Percentiles rank a stretch among this genome's conserved stretches.
Evolutionary conservation across 1,140 invertebrate genomes (phyloP).

Genomic region (Cydia amplana): DNA sequence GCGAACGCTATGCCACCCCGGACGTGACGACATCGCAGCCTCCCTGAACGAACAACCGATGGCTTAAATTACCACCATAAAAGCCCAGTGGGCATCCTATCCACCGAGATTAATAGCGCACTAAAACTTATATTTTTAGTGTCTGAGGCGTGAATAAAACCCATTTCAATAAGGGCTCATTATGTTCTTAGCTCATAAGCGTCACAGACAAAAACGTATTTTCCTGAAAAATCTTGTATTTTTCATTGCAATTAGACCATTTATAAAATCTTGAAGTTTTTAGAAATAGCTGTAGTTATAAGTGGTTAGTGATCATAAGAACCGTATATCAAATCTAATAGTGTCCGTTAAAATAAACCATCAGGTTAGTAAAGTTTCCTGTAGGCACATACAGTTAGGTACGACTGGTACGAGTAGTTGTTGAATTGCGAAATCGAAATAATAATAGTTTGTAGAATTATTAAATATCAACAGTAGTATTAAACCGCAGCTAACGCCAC

Average conservation of each 20-base stretch:
- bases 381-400: too few species aligned
- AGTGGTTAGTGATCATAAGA: too few species aligned
- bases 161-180: background rate
- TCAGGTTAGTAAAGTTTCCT: too few species aligned
- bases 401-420: too few species aligned
- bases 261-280: too few species aligned
- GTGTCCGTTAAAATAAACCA: too few species aligned
- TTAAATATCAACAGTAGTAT: background rate
- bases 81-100: background rate
- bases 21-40: constrained; percentile 4
- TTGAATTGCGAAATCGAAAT: too few species aligned
- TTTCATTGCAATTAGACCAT: too few species aligned
- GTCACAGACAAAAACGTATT: background rate
- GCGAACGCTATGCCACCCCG: background rate
- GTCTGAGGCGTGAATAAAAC: constrained; percentile 5
- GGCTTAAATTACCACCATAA: constrained; percentile 17
- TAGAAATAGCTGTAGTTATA: too few species aligned
- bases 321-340: too few species aligned
- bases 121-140: constrained; percentile 7
- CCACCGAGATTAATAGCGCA: background rate
- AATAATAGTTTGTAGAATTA: too few species aligned
- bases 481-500: background rate
- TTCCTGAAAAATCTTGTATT: too few species aligned
- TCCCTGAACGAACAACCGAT: constrained; percentile 10
- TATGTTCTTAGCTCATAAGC: background rate